A percentile compares a stretch with the other conserved stretches of the same genome.
phyloP scores from a whole-genome alignment of 2,797 vertebrate genomes.

The Anableps anableps region DNA sequence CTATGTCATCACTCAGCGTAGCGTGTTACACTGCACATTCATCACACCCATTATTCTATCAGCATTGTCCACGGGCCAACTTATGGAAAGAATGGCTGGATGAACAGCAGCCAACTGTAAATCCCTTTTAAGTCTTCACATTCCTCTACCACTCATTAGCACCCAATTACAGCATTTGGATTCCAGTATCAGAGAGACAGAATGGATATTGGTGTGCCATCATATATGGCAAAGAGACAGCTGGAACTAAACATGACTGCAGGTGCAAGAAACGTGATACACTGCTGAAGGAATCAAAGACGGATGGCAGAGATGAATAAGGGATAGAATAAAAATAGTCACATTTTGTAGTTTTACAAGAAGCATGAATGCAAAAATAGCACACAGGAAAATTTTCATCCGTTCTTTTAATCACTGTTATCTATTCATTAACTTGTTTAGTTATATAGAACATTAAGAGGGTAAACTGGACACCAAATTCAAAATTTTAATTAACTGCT shows the following conservation, averaged over 20 bases:
- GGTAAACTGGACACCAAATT: neutral
- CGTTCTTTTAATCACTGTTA: neutral
- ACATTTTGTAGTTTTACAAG: neutral
- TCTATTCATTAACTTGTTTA: neutral
- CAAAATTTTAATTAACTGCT: neutral
- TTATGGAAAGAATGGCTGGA: constrained; percentile 63
- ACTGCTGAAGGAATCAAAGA: constrained; percentile 6
- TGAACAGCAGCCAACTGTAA: constrained; percentile 58
- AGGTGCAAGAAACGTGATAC: constrained; percentile 55
- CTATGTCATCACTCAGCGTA: constrained; percentile 45
- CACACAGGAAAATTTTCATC: neutral
- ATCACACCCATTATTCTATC: constrained; percentile 56
- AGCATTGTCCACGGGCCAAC: constrained; percentile 43
- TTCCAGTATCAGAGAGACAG: constrained; percentile 31
- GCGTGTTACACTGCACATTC: constrained; percentile 42
- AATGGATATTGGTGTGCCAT: constrained; percentile 13
- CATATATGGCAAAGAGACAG: constrained; percentile 28
- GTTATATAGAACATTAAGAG: neutral
- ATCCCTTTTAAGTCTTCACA: constrained; percentile 59
- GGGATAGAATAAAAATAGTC: constrained; percentile 1
- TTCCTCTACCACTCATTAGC: constrained; percentile 61
- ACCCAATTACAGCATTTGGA: constrained; percentile 69
- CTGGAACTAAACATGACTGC: constrained; percentile 25
- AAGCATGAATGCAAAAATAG: neutral
- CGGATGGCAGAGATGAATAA: constrained; percentile 5